A percentile compares a stretch with the other conserved stretches of the same genome.
phyloP scores from a whole-genome alignment of 53 echinoderm and acorn worm genomes.

The Luidia sarsii region DNA sequence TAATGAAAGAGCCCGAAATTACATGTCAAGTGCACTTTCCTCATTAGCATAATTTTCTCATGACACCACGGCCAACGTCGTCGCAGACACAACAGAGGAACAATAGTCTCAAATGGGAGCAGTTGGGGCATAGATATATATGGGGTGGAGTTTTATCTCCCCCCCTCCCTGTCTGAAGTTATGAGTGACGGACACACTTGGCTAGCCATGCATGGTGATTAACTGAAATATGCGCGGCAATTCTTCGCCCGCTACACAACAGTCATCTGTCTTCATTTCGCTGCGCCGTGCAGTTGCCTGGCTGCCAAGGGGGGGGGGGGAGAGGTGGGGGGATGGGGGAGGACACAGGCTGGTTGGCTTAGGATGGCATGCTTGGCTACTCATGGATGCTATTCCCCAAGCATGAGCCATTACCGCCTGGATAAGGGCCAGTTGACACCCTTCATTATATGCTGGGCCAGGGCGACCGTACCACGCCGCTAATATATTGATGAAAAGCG shows the following conservation, averaged over 20 bases:
- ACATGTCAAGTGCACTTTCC: not conserved
- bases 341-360: not conserved
- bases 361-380: not conserved
- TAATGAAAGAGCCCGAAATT: no score
- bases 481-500: slow-evolving; percentile 59
- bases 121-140: no score
- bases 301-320: no score
- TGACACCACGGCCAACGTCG: not conserved
- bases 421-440: slow-evolving; percentile 48
- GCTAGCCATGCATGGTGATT: slow-evolving; percentile 20
- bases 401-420: slow-evolving; percentile 41
- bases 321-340: no score
- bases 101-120: no score
- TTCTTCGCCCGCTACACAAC: slow-evolving; percentile 11
- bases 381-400: slow-evolving; percentile 48
- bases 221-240: slow-evolving; percentile 32
- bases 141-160: no score
- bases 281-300: not conserved
- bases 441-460: slow-evolving; percentile 25
- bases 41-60: slow-evolving; percentile 40
- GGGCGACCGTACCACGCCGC: not conserved
- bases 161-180: no score
- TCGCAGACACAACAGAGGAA: not conserved
- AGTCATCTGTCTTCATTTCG: slow-evolving; percentile 42
- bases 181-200: slow-evolving; percentile 20